Evolutionary conservation across 2,797 vertebrate genomes (phyloP).

Genomic region (Falco peregrinus): DNA sequence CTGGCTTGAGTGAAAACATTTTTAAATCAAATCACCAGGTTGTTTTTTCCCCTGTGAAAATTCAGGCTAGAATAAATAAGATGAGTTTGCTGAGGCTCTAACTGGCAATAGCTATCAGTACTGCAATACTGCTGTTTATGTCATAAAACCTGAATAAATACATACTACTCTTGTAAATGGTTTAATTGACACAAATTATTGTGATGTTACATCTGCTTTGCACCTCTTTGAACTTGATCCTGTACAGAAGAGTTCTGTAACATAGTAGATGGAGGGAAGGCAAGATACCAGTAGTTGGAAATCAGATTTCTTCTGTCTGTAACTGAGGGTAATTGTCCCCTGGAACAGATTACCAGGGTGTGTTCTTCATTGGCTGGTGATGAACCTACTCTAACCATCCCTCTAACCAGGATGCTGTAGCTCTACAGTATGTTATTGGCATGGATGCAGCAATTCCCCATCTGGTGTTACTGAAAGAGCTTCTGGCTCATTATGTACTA

Average conservation of each 20-base stretch:
- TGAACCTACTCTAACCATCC: too few relatives aligned
- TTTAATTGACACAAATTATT: not conserved
- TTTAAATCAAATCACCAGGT: not conserved
- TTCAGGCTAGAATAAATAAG: not conserved
- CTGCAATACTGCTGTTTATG: not conserved
- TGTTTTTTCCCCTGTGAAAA: not conserved
- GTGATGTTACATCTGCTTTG: not conserved
- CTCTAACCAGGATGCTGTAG: not conserved
- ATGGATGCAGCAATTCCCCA: not conserved
- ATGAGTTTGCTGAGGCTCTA: not conserved
- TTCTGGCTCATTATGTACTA: not conserved
- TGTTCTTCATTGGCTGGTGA: not conserved
- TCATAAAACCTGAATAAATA: not conserved
- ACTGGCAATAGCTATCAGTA: not conserved
- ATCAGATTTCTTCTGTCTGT: conserved; percentile 8
- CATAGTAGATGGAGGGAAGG: not conserved
- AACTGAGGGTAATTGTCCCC: not conserved
- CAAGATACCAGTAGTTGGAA: not conserved
- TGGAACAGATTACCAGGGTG: not conserved
- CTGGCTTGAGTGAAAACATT: not conserved
- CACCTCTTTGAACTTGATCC: conserved; percentile 26
- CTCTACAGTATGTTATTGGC: not conserved
- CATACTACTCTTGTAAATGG: not conserved
- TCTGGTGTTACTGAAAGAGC: not conserved
- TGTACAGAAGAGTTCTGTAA: not conserved